Evolutionary conservation across 2,888 invertebrate species (phyloP).

Genomic region (Furcula furcula): DNA sequence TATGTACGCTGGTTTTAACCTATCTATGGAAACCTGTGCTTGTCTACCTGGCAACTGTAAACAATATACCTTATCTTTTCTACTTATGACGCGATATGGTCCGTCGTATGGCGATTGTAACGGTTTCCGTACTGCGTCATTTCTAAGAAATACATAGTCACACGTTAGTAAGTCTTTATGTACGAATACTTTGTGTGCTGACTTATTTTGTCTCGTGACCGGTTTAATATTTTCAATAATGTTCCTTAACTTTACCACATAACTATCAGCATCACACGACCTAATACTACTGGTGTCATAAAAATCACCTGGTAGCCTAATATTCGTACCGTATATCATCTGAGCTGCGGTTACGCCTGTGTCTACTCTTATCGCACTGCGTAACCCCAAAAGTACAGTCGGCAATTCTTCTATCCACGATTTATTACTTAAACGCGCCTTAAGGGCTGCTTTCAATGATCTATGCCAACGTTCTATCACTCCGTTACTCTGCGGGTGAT

Average conservation of each 20-base stretch:
- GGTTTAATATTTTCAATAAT: too few species aligned
- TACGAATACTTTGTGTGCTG: neutral
- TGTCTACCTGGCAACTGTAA: neutral
- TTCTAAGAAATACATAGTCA: neutral
- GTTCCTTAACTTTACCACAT: too few species aligned
- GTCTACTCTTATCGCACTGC: too few species aligned
- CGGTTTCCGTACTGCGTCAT: neutral
- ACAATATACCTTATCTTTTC: neutral
- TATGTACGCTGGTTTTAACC: neutral
- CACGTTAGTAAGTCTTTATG: neutral
- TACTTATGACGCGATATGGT: neutral
- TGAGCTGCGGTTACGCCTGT: too few species aligned
- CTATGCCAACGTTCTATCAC: slow-evolving; percentile 24
- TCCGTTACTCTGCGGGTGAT: slow-evolving; percentile 27
- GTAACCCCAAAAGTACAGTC: too few species aligned
- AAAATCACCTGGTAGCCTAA: too few species aligned
- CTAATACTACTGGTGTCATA: too few species aligned
- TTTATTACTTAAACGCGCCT: neutral
- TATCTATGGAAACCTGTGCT: neutral
- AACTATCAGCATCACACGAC: too few species aligned
- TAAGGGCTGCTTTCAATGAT: slow-evolving; percentile 13
- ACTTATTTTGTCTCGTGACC: too few species aligned
- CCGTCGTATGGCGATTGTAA: neutral
- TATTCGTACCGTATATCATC: too few species aligned
- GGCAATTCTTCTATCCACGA: slow-evolving; percentile 3